A percentile compares a stretch with the other conserved stretches of the same genome.
phyloP scores from a whole-genome alignment of 2,797 vertebrate species.

The Mormyrops attenuatus region DNA sequence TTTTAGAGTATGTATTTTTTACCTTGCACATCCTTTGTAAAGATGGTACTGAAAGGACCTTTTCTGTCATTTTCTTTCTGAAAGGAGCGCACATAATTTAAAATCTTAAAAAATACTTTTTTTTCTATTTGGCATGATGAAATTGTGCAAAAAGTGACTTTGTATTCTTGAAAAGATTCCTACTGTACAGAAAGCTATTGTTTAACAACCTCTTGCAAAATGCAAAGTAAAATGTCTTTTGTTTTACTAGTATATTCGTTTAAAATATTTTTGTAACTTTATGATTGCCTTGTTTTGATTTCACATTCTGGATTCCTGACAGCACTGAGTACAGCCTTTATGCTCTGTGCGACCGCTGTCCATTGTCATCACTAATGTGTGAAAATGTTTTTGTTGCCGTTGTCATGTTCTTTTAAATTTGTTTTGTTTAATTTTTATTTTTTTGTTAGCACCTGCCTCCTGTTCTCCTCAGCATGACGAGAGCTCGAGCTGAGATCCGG shows the following conservation, averaged over 20 bases:
- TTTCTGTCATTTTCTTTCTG: conserved; percentile 44
- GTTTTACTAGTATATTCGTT: conserved; percentile 63
- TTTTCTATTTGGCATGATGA: conserved; percentile 84
- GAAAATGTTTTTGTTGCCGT: conserved; percentile 20
- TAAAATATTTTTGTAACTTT: conserved; percentile 57
- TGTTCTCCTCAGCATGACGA: conserved; percentile 30
- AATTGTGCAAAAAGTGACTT: conserved; percentile 72
- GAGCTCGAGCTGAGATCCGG: conserved; percentile 26
- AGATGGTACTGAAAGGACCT: conserved; percentile 80
- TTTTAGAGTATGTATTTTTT: conserved; percentile 65
- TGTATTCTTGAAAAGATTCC: conserved; percentile 68
- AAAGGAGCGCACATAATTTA: conserved; percentile 65
- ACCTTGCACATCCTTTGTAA: conserved; percentile 79
- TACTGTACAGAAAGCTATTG: conserved; percentile 72
- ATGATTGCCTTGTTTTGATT: neutral
- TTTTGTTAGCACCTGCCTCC: conserved; percentile 39
- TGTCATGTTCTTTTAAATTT: neutral
- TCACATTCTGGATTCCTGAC: neutral
- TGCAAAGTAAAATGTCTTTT: conserved; percentile 56
- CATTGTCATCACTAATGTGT: conserved; percentile 36
- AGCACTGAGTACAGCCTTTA: neutral
- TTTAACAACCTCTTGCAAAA: conserved; percentile 69
- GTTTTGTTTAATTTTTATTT: conserved; percentile 35
- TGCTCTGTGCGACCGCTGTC: conserved; percentile 30
- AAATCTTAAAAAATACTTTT: conserved; percentile 54